These are phyloP conservation scores for Chrysolina haemoptera DNA, from an alignment of 2,888 invertebrate genomes.

Conservation along the genomic window DNA sequence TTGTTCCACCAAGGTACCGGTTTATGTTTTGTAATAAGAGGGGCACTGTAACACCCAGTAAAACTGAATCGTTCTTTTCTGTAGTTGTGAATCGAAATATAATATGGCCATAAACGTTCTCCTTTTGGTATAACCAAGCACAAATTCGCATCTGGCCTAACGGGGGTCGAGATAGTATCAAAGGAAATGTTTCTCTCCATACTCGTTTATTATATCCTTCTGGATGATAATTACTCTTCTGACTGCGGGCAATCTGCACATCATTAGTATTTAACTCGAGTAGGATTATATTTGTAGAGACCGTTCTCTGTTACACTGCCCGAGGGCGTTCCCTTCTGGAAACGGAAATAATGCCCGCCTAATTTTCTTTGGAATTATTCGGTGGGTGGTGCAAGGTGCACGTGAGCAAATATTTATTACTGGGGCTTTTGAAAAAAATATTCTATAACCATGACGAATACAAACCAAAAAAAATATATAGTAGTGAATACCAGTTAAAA, in stretches of 20 bases:
- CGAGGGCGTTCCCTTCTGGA: not conserved
- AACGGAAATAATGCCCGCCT: conserved; percentile 3
- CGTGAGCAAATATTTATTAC: too few relatives aligned
- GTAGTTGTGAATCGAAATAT: too few relatives aligned
- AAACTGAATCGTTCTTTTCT: too few relatives aligned
- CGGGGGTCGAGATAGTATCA: conserved; percentile 33
- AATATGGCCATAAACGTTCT: not conserved
- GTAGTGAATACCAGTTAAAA: too few relatives aligned
- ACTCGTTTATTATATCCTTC: conserved; percentile 54
- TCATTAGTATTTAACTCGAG: conserved; percentile 44
- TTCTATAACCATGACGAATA: too few relatives aligned
- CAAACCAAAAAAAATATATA: too few relatives aligned
- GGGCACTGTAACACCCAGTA: too few relatives aligned
- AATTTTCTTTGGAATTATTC: not conserved
- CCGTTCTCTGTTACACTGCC: not conserved
- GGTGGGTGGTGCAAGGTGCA: not conserved
- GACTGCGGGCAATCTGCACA: conserved; percentile 63
- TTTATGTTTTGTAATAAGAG: not conserved
- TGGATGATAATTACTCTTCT: conserved; percentile 62
- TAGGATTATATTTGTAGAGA: conserved; percentile 21
- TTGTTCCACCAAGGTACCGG: not conserved
- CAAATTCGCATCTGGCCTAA: not conserved
- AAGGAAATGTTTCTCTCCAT: conserved; percentile 38
- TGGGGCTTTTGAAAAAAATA: too few relatives aligned
- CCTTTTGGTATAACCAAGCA: conserved; percentile 1